phyloP scores from a whole-genome alignment of 2,888 invertebrate genomes.

The Alloscopus bannaensis region DNA sequence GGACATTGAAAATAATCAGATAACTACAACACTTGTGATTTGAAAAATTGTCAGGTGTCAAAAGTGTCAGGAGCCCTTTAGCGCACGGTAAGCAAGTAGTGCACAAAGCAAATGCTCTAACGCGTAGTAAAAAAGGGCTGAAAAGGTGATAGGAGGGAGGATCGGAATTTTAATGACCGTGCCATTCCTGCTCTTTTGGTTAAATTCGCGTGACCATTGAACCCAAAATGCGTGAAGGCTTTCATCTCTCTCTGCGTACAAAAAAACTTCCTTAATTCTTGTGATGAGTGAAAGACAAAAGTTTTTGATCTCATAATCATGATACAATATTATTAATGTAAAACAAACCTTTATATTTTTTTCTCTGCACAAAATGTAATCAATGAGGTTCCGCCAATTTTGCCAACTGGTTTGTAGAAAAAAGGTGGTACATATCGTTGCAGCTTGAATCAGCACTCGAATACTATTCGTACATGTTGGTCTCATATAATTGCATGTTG shows the following conservation, averaged over 20 bases:
- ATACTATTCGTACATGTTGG: neutral
- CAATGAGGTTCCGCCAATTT: slow-evolving; percentile 49
- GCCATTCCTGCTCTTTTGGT: neutral
- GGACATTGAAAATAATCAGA: too few species aligned
- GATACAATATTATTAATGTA: too few species aligned
- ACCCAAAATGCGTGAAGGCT: slow-evolving; percentile 4
- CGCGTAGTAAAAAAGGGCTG: too few species aligned
- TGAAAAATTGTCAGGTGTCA: too few species aligned
- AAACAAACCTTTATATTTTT: too few species aligned
- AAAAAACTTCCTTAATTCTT: neutral
- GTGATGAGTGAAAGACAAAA: neutral
- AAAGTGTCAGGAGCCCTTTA: too few species aligned
- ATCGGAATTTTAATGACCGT: slow-evolving; percentile 36
- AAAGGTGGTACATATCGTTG: neutral
- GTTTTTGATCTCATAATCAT: slow-evolving; percentile 5
- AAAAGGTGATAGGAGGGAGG: too few species aligned
- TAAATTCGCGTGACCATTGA: slow-evolving; percentile 25
- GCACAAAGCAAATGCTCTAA: too few species aligned
- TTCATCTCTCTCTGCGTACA: slow-evolving; percentile 5
- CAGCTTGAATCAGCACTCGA: too few species aligned
- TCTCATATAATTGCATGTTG: too few species aligned
- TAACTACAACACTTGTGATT: too few species aligned
- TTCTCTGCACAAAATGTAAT: slow-evolving; percentile 30
- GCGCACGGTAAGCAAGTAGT: too few species aligned
- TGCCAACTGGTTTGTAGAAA: slow-evolving; percentile 32